Evolutionary conservation across 2,888 invertebrate genomes (phyloP), one percentile per base, ranked within the genome.

Genomic region (Pomacea canaliculata): DNA sequence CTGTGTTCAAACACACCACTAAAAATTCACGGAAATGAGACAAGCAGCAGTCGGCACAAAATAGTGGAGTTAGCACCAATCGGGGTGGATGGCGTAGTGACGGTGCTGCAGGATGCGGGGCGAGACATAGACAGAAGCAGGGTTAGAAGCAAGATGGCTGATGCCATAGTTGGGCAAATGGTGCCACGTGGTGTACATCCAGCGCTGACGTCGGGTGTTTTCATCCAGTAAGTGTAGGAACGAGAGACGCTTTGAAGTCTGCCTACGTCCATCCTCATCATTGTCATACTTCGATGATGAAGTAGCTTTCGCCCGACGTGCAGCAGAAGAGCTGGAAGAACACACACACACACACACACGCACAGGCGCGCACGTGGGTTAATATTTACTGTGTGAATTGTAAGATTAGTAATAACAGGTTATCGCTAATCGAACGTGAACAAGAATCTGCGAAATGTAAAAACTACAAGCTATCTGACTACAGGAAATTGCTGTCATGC

Each of bases 131-230:
- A 86, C 85, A 37, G 88, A 84, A 69, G 85, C 86, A 83, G 82
- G 82, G 79, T 86, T 84, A 60, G 77, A 82, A 18, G 85, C 86
- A 10, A 78, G 78, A 73, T 86, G 81, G 62, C 79, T 77, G 70
- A 85, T 83, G 51, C 68, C 79, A 77, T 86, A 85, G 66, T 83
- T 80, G 62, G 79, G 89, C 48, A 89, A 83, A 76, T 89, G 88
- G 79, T 89, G 89, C 89, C 89, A 89, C 9, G 89, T 89, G 60
- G 87, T 86, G 76, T 89, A 85, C 86, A 86, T 86, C 87, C 87
- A 88, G 62, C 86, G 84, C 65, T 88, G 86, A n/a, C 81, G 82
- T 8, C 88, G 81, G 10, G 87, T 86, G 46, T 80, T 67, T 3
- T 88, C 86, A 7, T 87, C 83, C 56, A 88, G 84, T 48, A 88